phyloP scores from a whole-genome alignment of 2,888 invertebrate species.

The Heliconius charithonia region DNA sequence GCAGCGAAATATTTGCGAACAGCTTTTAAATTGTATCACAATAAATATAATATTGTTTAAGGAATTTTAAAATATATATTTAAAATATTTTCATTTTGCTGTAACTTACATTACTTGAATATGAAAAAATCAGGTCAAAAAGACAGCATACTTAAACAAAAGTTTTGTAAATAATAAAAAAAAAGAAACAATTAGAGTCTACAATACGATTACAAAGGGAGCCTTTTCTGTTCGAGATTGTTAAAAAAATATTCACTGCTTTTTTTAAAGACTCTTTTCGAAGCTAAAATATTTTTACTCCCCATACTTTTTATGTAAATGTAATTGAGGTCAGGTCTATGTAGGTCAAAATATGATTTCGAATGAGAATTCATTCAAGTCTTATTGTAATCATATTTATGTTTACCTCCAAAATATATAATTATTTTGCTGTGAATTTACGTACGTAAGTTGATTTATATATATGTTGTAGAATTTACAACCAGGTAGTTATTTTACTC shows the following conservation, averaged over 20 bases:
- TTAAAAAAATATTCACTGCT: background rate
- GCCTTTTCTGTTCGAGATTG: background rate
- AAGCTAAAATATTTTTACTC: background rate
- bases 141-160: background rate
- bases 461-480: no score
- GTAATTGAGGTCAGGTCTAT: background rate
- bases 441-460: no score
- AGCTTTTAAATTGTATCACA: background rate
- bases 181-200: background rate
- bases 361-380: background rate
- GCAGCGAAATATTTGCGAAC: conserved; percentile 5
- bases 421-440: background rate
- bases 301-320: background rate
- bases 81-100: background rate
- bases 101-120: background rate
- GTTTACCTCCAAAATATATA: background rate
- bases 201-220: conserved; percentile 1
- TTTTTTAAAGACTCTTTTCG: background rate
- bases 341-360: background rate
- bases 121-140: background rate
- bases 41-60: background rate
- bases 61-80: background rate
- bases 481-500: no score
- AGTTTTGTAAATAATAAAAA: background rate
- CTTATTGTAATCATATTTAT: background rate